phyloP scores from a whole-genome alignment of 2,888 invertebrate species.

The Apotomis turbidana region DNA sequence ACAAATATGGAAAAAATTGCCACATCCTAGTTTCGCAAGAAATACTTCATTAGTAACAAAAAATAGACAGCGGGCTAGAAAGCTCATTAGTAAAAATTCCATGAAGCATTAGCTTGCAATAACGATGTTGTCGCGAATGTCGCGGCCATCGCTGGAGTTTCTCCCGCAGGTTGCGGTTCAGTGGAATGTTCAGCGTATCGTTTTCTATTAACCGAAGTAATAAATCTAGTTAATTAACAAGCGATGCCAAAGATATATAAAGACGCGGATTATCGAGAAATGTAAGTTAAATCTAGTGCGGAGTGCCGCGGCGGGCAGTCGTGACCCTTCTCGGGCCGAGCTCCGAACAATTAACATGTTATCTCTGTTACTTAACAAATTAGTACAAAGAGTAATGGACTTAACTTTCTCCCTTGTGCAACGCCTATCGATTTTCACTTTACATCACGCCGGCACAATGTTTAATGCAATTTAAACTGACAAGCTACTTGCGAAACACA shows the following conservation, averaged over 20 bases:
- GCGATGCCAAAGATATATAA: constrained; percentile 27
- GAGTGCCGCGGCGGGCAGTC: constrained; percentile 7
- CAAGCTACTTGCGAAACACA: constrained; percentile 36
- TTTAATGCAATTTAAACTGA: constrained; percentile 40
- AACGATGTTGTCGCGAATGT: constrained; percentile 15
- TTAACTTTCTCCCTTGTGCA: constrained; percentile 41
- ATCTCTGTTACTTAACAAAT: constrained; percentile 40
- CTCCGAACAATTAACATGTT: constrained; percentile 38
- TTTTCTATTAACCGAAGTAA: constrained; percentile 29
- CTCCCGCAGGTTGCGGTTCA: constrained; percentile 30
- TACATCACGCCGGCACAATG: constrained; percentile 32
- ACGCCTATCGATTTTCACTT: constrained; percentile 39
- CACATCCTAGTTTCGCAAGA: constrained; percentile 11
- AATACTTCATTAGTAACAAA: constrained; percentile 20
- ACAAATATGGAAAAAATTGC: not conserved
- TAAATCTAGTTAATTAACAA: constrained; percentile 37
- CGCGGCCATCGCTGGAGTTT: constrained; percentile 18
- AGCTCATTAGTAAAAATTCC: constrained; percentile 37
- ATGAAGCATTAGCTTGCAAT: constrained; percentile 28
- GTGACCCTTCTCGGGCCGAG: constrained; percentile 17
- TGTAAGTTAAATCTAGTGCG: constrained; percentile 9
- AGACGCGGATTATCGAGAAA: constrained; percentile 12
- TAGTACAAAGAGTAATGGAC: constrained; percentile 40
- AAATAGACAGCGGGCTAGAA: constrained; percentile 27
- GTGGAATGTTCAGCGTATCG: constrained; percentile 18